These are phyloP conservation scores for Scaptomyza hsui DNA, from an alignment of 1,140 invertebrate genomes.

Conservation along the genomic window DNA sequence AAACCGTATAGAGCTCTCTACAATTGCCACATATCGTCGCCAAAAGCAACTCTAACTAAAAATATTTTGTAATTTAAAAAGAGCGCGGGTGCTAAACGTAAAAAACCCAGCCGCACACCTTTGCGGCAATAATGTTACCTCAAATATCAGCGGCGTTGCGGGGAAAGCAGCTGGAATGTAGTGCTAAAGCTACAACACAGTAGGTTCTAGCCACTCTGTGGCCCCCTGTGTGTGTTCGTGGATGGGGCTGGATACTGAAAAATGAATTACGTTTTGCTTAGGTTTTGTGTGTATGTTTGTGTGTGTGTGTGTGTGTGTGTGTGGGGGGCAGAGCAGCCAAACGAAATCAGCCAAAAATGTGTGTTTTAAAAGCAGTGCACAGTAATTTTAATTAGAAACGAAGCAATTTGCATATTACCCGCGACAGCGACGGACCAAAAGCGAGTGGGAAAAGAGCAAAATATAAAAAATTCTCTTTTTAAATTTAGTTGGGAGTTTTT, in stretches of 20 bases:
- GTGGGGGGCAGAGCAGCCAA: conserved; percentile 6
- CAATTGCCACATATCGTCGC: conserved; percentile 62
- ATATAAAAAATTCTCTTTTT: conserved; percentile 46
- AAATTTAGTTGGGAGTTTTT: conserved; percentile 38
- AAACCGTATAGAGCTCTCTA: conserved; percentile 34
- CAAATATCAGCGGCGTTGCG: conserved; percentile 17
- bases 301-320: too few species aligned
- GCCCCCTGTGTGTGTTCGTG: conserved; percentile 7
- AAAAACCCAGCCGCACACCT: conserved; percentile 41
- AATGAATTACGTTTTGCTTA: conserved; percentile 9
- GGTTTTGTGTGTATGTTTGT: neutral
- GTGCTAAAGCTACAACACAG: conserved; percentile 53
- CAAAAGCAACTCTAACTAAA: conserved; percentile 60
- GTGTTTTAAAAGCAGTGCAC: conserved; percentile 73
- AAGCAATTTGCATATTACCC: conserved; percentile 78
- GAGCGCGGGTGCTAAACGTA: conserved; percentile 37
- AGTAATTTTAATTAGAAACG: conserved; percentile 80
- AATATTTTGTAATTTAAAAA: conserved; percentile 72
- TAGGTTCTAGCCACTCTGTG: neutral
- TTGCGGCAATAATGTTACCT: conserved; percentile 41
- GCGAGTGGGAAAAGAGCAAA: conserved; percentile 16
- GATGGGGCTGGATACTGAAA: neutral
- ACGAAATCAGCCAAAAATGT: conserved; percentile 66
- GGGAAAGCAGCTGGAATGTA: conserved; percentile 38
- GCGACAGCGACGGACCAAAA: neutral